A percentile compares a stretch with the other conserved stretches of the same genome.
These are phyloP conservation scores for Drosophila pseudotalamancana DNA, from an alignment of 2,888 invertebrate genomes.

Conservation along the genomic window DNA sequence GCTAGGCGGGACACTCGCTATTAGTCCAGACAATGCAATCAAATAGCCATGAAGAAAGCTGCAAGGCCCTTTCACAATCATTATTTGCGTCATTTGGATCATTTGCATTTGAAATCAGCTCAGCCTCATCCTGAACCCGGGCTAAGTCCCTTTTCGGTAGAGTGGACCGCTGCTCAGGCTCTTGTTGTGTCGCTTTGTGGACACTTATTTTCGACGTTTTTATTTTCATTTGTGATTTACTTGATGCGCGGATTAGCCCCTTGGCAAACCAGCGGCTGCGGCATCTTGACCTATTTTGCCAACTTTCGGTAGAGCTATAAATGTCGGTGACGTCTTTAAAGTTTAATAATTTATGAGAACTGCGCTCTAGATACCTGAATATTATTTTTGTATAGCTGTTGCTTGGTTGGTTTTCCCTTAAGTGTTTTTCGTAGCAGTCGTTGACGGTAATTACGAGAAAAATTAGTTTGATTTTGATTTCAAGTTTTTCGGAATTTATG, in stretches of 20 bases:
- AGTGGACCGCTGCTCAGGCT: constrained; percentile 24
- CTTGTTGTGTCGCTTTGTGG: constrained; percentile 68
- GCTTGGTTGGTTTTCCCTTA: constrained; percentile 14
- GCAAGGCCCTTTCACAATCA: constrained; percentile 10
- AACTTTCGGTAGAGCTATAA: constrained; percentile 70
- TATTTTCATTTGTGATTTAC: constrained; percentile 79
- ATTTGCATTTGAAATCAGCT: constrained; percentile 79
- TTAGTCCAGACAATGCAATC: constrained; percentile 71
- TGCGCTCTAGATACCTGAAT: constrained; percentile 16
- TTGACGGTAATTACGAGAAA: constrained; percentile 61
- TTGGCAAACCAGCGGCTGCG: constrained; percentile 43
- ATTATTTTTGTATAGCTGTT: constrained; percentile 16
- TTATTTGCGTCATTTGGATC: constrained; percentile 13
- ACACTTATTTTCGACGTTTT: constrained; percentile 74
- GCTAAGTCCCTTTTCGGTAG: constrained; percentile 12
- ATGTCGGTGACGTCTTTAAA: constrained; percentile 76
- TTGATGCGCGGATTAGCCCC: constrained; percentile 66
- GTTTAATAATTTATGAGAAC: constrained; percentile 69
- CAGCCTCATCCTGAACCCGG: constrained; percentile 15
- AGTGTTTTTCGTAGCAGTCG: constrained; percentile 35
- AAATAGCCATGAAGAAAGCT: constrained; percentile 68
- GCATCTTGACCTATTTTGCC: constrained; percentile 77
- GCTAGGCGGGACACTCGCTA: constrained; percentile 59
- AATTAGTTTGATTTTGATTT: constrained; percentile 74
- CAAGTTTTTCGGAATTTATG: constrained; percentile 52